These are phyloP conservation scores for Agraylea sexmaculata DNA, from an alignment of 1,140 invertebrate species.

Conservation along the genomic window DNA sequence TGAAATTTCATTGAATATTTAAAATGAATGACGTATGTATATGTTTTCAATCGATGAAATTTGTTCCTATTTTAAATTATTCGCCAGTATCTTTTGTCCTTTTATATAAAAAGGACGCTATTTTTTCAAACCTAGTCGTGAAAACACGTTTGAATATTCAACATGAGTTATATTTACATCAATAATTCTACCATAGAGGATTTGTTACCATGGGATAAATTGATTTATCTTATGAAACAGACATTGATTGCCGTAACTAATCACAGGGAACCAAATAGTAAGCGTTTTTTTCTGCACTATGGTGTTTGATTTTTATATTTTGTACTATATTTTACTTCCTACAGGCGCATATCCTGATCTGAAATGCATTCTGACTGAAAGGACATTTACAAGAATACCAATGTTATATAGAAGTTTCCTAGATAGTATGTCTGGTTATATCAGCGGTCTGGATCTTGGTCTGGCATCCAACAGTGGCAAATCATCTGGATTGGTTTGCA, in stretches of 20 bases:
- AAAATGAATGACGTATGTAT: no score
- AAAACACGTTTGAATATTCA: constrained; percentile 1
- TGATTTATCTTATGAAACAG: constrained; percentile 10
- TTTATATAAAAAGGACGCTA: no score
- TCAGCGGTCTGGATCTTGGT: constrained; percentile 21
- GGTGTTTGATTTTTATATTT: no score
- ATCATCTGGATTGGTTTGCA: constrained; percentile 27
- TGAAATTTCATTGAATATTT: no score
- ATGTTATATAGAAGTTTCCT: constrained; percentile 20
- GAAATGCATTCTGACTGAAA: constrained; percentile 16
- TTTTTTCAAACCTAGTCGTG: not conserved
- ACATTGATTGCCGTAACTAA: constrained; percentile 13
- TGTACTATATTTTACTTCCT: no score
- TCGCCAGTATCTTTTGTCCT: no score
- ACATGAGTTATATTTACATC: constrained; percentile 2
- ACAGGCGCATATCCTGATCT: constrained; percentile 8
- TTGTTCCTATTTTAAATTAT: no score
- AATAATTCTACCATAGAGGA: constrained; percentile 10
- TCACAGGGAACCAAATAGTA: constrained; percentile 5
- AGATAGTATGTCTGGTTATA: constrained; percentile 31
- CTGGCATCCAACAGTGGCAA: constrained; percentile 4
- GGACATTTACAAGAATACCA: constrained; percentile 20
- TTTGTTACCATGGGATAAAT: constrained; percentile 12
- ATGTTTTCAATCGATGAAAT: no score
- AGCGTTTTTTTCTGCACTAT: no score